Evolutionary conservation across 2,797 vertebrate species (phyloP).

Genomic region (Coranthus polyacanthus): DNA sequence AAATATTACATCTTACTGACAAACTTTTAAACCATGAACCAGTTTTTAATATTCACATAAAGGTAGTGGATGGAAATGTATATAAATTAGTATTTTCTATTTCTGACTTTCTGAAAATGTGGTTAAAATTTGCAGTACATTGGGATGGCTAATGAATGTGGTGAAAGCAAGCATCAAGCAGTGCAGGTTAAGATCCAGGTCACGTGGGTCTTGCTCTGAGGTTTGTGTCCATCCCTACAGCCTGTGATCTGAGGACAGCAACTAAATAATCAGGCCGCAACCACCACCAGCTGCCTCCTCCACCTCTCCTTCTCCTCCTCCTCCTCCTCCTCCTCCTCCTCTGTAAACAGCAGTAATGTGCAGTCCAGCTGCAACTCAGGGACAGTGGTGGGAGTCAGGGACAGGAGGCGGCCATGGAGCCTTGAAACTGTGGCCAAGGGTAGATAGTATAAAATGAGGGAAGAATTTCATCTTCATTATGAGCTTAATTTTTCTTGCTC

Average conservation of each 20-base stretch:
- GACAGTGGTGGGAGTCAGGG: slow-evolving; percentile 61
- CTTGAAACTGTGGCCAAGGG: background rate
- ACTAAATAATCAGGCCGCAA: slow-evolving; percentile 40
- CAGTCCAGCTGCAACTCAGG: slow-evolving; percentile 73
- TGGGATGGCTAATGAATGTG: no score
- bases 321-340: slow-evolving; percentile 47
- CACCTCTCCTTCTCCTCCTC: no score
- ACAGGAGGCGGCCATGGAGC: slow-evolving; percentile 32
- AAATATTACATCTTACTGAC: no score
- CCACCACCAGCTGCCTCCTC: no score
- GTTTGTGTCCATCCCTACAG: slow-evolving; percentile 54
- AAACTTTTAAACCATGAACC: no score
- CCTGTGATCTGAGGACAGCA: slow-evolving; percentile 73
- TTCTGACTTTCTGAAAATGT: no score
- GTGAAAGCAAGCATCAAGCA: slow-evolving; percentile 13
- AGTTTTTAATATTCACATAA: no score
- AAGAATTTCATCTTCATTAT: slow-evolving; percentile 6
- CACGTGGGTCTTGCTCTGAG: slow-evolving; percentile 50
- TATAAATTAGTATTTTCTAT: no score
- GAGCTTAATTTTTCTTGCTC: no score
- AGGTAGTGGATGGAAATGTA: no score
- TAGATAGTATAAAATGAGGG: slow-evolving; percentile 9
- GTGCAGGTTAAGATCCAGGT: background rate
- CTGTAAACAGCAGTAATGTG: slow-evolving; percentile 70
- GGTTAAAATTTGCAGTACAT: no score